Base-by-base conservation (phyloP, 2,797 vertebrate genomes). In the Brotula barbata region DNA sequence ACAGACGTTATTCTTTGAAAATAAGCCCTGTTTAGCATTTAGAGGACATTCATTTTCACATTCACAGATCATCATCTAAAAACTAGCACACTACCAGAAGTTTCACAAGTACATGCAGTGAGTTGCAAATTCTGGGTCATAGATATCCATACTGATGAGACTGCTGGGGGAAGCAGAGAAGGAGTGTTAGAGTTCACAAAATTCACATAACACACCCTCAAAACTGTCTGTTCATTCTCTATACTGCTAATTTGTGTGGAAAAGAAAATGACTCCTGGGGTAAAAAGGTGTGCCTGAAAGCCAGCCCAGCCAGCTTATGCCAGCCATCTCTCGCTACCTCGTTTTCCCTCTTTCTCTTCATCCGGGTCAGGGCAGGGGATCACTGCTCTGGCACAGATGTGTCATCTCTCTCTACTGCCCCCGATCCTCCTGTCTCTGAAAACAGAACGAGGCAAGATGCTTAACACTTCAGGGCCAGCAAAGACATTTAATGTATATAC, bases 61-160 rank as follows among this genome's bases (percentile, higher is more conserved):
- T 88, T 89, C 87, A 90, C 88, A 88, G 82, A 87, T 82, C 77
- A 78, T 87, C 83, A 63, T 82, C 86, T 89, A 89, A 90, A 88
- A 89, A 88, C 84, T 88, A 92, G 89, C 87, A 91, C 88, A 89
- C 82, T 58, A 89, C 71, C 87, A 91, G 89, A 89, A 86, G 84
- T 90, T 88, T 88, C 87, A 90, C 88, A 89, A 89, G 87, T 87
- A 89, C 89, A 92, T 92, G 89, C 89, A 89, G 85, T 83, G 83
- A 87, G 83, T 88, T 85, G 89, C 84, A 88, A 86, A 82, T 88
- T 88, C 84, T 87, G 86, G 87, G 88, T 89, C 87, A 90, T 80
- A 86, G 83, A 89, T 71, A 86, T 87, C 82, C 84, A 78, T 66
- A 87, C 85, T 74, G 81, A 85, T 80, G 78, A 81, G 71, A 73